Base-by-base conservation (phyloP, 1,140 invertebrate species). In the Lepeophtheirus salmonis region DNA sequence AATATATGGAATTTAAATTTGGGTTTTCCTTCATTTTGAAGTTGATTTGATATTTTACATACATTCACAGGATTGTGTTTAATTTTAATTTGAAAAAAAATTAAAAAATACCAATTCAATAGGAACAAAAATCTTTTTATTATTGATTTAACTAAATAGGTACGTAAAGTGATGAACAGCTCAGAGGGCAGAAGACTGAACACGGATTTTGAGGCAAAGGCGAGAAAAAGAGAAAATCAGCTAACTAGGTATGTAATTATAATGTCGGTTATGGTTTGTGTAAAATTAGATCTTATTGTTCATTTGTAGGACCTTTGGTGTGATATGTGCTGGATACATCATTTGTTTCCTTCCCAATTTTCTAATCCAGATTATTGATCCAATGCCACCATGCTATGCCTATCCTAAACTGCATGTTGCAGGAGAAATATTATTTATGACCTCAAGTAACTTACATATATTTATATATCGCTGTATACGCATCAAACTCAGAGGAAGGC, bases 361-460 rank as follows among this genome's bases (percentile, higher is more conserved):
- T 16, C 23, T 57, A 2, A 3, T 57, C 4, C 16, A 12, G 2
- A n/a, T 57, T 10, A 24, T 57, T 57, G 55, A 57, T 41, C 55
- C 55, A 3, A 57, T 57, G 55, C 55, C 55, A 2, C 55, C 55
- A 6, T 26, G 26, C 55, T 57, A 10, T 2, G 25, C n/a, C 3
- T 18, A 17, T n/a, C 55, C 55, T 1, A 25, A 25, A 17, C 26
- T 24, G 13, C 55, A 57, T n/a, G 55, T 57, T n/a, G 3, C 26
- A 2, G 55, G 55, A 25, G 21, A 57, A 21, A 30, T 57, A n/a
- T 23, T 57, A 17, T 57, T 57, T n/a, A 24, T 20, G 55, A 24
- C 20, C 10, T 57, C 55, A 6, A 23, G 23, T 25, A 18, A 20
- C 18, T 4, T 54, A n/a, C n/a, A n/a, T n/a, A n/a, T n/a, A n/a